Conservation (phyloP, 2,113 vertebrate genomes). For the Phasianus colchicus region DNA sequence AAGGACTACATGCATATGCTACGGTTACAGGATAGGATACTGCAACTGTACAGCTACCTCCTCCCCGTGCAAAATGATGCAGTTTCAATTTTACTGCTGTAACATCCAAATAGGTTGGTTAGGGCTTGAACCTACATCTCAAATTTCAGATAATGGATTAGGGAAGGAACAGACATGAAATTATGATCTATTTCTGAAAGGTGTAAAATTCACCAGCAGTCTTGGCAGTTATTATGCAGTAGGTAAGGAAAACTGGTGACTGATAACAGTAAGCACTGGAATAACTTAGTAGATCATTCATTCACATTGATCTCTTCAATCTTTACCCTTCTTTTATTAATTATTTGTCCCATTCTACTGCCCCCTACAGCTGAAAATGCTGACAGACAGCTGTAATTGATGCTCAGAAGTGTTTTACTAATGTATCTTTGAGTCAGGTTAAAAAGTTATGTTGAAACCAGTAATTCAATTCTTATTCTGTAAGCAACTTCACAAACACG, state of each 20-base stretch:
- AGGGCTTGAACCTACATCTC: not conserved
- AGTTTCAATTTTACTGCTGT: not conserved
- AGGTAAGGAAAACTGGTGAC: not conserved
- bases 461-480: not conserved
- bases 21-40: no score
- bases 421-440: not conserved
- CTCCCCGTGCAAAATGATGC: not conserved
- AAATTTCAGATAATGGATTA: not conserved
- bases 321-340: not conserved
- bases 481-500: not conserved
- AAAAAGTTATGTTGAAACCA: not conserved
- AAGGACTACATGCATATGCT: not conserved
- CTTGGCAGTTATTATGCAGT: not conserved
- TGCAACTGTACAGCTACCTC: no score
- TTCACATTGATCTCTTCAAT: not conserved
- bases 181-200: not conserved
- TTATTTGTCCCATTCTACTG: not conserved
- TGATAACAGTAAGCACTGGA: not conserved
- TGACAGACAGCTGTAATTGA: not conserved
- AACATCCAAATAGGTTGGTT: not conserved
- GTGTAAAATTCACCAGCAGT: not conserved
- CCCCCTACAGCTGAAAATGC: not conserved
- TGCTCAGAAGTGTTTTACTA: not conserved
- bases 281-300: not conserved
- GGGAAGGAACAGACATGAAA: not conserved